phyloP scores from a whole-genome alignment of 2,113 vertebrate species.

The Nesoenas mayeri region DNA sequence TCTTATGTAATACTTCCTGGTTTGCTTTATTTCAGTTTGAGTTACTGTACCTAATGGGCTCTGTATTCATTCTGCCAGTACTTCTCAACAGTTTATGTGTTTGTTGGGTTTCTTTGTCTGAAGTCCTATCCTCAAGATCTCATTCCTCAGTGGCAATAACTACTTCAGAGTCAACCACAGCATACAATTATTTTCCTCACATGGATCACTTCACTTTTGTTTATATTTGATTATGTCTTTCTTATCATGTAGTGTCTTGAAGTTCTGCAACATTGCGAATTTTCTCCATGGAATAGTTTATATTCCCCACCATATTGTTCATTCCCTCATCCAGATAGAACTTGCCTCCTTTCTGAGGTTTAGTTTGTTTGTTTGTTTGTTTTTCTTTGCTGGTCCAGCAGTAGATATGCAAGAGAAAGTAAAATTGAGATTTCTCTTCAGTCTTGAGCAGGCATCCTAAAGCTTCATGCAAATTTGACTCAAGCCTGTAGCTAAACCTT shows the following conservation, averaged over 20 bases:
- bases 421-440: background rate
- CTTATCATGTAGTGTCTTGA: background rate
- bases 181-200: background rate
- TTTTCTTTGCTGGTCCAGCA: background rate
- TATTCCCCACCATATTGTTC: background rate
- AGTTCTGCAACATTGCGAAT: background rate
- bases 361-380: background rate
- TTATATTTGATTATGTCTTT: background rate
- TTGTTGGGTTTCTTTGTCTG: background rate
- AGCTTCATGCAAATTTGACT: background rate
- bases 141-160: background rate
- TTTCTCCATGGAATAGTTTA: background rate
- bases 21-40: background rate
- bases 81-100: background rate
- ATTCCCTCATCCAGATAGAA: background rate
- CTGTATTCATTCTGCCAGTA: background rate
- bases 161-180: background rate
- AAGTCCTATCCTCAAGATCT: background rate
- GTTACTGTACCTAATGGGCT: background rate
- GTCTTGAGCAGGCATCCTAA: background rate
- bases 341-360: background rate
- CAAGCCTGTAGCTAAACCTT: background rate
- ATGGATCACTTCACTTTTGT: background rate
- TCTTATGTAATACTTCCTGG: background rate
- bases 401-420: background rate